A percentile compares a stretch with the other conserved stretches of the same genome.
These are phyloP conservation scores for Ophioderma brevispina DNA, from an alignment of 35 echinoderm and acorn worm species.

Conservation along the genomic window DNA sequence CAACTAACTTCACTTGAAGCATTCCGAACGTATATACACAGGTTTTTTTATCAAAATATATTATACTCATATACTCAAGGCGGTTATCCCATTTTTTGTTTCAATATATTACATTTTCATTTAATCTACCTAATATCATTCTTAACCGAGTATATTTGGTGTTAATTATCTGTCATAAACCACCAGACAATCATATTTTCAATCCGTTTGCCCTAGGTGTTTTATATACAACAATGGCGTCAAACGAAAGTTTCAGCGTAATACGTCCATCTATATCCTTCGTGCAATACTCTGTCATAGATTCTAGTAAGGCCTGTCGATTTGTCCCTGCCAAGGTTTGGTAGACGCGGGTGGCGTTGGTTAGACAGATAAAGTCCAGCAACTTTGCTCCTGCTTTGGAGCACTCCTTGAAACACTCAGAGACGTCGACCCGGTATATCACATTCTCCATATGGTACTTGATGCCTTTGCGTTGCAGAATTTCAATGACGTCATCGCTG, in stretches of 20 bases:
- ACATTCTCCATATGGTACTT: constrained; percentile 70
- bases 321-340: constrained; percentile 66
- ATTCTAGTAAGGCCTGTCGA: constrained; percentile 59
- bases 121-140: no score
- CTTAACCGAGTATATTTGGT: no score
- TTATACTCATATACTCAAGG: no score
- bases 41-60: no score
- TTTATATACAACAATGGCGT: constrained; percentile 68
- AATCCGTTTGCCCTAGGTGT: neutral
- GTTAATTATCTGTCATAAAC: neutral
- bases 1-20: no score
- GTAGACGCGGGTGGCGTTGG: constrained; percentile 81
- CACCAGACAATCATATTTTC: neutral
- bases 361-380: constrained; percentile 91
- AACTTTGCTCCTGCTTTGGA: constrained; percentile 65
- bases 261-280: constrained; percentile 58
- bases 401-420: constrained; percentile 69
- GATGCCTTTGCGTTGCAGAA: constrained; percentile 58
- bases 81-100: no score
- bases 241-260: constrained; percentile 71
- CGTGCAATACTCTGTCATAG: constrained; percentile 57
- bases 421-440: constrained; percentile 68
- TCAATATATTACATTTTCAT: no score
- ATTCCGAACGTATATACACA: no score
- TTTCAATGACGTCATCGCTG: constrained; percentile 77